A percentile compares a stretch with the other conserved stretches of the same genome.
These are phyloP conservation scores for Stichodactyla helianthus DNA, from an alignment of 64 coral and sea anemone genomes.

Conservation along the genomic window DNA sequence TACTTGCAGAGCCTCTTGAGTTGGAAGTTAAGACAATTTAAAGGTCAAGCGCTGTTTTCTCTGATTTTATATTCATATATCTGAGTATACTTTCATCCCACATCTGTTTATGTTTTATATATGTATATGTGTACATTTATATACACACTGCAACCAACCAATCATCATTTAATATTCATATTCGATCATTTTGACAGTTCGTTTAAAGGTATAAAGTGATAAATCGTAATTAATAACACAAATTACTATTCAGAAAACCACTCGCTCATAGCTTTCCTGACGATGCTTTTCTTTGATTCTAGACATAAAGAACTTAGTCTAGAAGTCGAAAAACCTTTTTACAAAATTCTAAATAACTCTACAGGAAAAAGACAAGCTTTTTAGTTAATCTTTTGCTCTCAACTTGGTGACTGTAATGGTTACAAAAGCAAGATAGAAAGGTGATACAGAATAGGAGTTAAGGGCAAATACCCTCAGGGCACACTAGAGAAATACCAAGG, in stretches of 20 bases:
- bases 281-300: not conserved
- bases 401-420: not conserved
- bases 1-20: not conserved
- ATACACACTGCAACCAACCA: not conserved
- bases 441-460: not conserved
- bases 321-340: not conserved
- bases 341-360: not conserved
- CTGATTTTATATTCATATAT: too few relatives aligned
- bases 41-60: not conserved
- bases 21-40: not conserved
- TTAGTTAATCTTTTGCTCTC: not conserved
- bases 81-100: too few relatives aligned
- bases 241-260: not conserved
- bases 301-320: not conserved
- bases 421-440: not conserved
- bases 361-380: not conserved
- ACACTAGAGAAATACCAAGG: not conserved
- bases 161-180: not conserved
- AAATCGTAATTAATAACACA: conserved; percentile 2
- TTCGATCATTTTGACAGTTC: not conserved
- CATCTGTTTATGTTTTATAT: not conserved
- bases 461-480: not conserved
- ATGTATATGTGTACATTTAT: not conserved
- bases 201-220: not conserved
- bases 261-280: not conserved